Evolutionary conservation across 2,797 vertebrate genomes (phyloP).

Genomic region (Sebastes taczanowskii): DNA sequence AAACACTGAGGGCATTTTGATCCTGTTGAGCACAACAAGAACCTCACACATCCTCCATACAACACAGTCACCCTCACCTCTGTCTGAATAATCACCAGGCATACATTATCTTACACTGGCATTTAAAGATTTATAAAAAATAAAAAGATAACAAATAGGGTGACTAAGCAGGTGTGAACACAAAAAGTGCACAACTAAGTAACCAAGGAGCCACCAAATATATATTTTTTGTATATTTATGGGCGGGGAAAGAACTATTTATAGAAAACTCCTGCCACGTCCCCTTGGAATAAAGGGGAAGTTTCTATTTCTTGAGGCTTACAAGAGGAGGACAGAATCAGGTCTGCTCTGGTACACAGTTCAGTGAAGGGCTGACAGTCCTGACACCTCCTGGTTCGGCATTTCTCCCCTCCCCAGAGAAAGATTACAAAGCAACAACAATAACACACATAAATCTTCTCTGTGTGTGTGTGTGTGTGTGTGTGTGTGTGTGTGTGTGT

Average conservation of each 20-base stretch:
- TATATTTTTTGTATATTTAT: not conserved
- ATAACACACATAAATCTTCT: not conserved
- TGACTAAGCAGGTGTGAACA: slow-evolving; percentile 5
- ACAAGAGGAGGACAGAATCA: slow-evolving; percentile 41
- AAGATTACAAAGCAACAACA: slow-evolving; percentile 38
- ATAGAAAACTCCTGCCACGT: not conserved
- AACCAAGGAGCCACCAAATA: not conserved
- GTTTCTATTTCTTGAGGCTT: slow-evolving; percentile 28
- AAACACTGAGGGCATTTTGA: slow-evolving; percentile 5
- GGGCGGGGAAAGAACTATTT: not conserved
- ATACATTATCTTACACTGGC: not conserved
- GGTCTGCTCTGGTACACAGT: slow-evolving; percentile 46
- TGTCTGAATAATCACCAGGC: not conserved
- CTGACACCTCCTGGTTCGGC: slow-evolving; percentile 23
- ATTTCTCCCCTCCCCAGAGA: slow-evolving; percentile 3
- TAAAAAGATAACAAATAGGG: not conserved
- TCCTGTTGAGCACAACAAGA: not conserved
- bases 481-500: too few relatives aligned
- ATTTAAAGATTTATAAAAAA: slow-evolving; percentile 10
- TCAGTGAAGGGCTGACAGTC: slow-evolving; percentile 49
- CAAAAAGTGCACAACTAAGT: not conserved
- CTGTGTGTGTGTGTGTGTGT: not conserved
- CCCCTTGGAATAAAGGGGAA: slow-evolving; percentile 9
- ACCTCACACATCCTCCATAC: not conserved
- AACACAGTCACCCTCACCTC: not conserved